phyloP scores from a whole-genome alignment of 1,140 invertebrate genomes.

The Drosophila arawakana region DNA sequence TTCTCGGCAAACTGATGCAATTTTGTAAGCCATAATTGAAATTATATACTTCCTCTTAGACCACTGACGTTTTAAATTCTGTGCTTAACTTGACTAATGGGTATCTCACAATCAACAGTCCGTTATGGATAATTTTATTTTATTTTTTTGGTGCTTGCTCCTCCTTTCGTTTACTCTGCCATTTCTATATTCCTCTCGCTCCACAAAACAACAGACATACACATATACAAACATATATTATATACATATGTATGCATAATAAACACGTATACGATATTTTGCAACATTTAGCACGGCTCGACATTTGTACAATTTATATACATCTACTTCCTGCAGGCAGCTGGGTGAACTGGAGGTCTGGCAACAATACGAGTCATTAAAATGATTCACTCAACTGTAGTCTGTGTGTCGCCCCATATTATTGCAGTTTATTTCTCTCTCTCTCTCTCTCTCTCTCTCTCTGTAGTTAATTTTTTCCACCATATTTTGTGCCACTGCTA shows the following conservation, averaged over 20 bases:
- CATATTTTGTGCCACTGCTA: slow-evolving; percentile 21
- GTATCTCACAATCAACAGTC: no score
- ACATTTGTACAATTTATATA: slow-evolving; percentile 46
- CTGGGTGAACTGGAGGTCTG: background rate
- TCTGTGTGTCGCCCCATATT: slow-evolving; percentile 41
- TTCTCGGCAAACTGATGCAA: no score
- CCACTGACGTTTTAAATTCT: no score
- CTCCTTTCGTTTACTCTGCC: background rate
- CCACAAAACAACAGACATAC: slow-evolving; percentile 9
- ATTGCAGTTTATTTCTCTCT: slow-evolving; percentile 24
- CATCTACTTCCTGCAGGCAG: slow-evolving; percentile 19
- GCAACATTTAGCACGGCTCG: slow-evolving; percentile 59
- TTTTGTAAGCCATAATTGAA: no score
- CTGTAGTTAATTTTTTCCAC: slow-evolving; percentile 29
- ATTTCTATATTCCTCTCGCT: background rate
- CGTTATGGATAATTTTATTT: slow-evolving; percentile 2
- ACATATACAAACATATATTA: background rate
- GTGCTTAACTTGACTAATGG: no score
- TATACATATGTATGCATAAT: slow-evolving; percentile 11
- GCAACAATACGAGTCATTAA: slow-evolving; percentile 63
- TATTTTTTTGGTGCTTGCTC: slow-evolving; percentile 22
- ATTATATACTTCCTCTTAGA: no score
- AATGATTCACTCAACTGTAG: slow-evolving; percentile 71
- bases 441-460: background rate
- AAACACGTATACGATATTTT: slow-evolving; percentile 49